Base-by-base conservation (phyloP, 2,113 vertebrate genomes). In the Micronisus gabar region DNA sequence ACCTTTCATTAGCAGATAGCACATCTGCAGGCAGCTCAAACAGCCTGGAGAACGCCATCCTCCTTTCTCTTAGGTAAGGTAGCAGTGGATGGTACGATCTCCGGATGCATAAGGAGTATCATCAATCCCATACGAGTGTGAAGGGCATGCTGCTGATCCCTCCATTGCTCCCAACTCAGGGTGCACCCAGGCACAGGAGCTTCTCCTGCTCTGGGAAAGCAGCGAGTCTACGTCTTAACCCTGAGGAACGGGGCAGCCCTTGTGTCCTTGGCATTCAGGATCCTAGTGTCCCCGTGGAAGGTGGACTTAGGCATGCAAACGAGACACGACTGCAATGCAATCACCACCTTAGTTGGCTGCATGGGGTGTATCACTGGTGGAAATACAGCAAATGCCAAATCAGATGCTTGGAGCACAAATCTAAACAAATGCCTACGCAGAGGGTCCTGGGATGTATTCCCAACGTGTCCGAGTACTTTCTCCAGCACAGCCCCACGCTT, bases 101-200 rank as follows among this genome's bases (percentile, higher is more conserved):
- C 47, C 6, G 41, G 76, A 36, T 53, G 50, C 27, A n/a, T 0
- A 5, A 8, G 15, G 29, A 61, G 2, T 5, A 72, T 13, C 40
- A 53, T 48, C 63, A 63, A 27, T 2, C 2, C 26, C 40, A 40
- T 0, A 0, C 0, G 9, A 65, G 27, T 0, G 13, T 9, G 13
- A 19, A 59, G 66, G 38, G 70, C 9, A 10, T 2, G 18, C 45
- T 58, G 72, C 25, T 21, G 23, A 71, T 17, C 23, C 23, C 62
- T 67, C 52, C 66, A 30, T 4, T 3, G 0, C 8, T 70, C 70
- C 55, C 74, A 81, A 2, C 5, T 29, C 9, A 10, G n/a, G n/a
- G 8, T 16, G 15, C 11, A 48, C 29, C 10, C 25, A 16, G n/a
- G 52, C 59, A 68, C 67, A 43, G 68, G 65, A 91, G 36, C 20